Percentiles rank a stretch among this genome's conserved stretches.
Evolutionary conservation across 2,113 vertebrate genomes (phyloP).

Genomic region (Jaculus jaculus): DNA sequence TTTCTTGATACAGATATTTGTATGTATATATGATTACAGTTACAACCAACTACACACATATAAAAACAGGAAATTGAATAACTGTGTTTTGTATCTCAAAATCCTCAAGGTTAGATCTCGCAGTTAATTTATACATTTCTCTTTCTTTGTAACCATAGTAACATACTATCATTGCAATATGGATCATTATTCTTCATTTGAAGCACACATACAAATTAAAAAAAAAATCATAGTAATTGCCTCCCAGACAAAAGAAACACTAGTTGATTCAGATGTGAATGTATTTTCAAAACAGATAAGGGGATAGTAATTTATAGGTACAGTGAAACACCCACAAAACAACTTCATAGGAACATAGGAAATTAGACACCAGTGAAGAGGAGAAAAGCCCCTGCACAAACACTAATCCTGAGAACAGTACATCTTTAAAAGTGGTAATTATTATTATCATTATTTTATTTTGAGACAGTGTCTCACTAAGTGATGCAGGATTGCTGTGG

Average conservation of each 20-base stretch:
- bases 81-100: neutral
- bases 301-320: neutral
- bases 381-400: neutral
- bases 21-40: neutral
- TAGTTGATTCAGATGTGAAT: neutral
- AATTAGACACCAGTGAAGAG: constrained; percentile 11
- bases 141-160: neutral
- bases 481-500: neutral
- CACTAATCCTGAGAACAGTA: neutral
- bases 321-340: neutral
- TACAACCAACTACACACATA: neutral
- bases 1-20: neutral
- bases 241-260: constrained; percentile 7
- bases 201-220: neutral
- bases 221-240: neutral
- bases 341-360: neutral
- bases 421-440: neutral
- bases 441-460: neutral
- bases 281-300: neutral
- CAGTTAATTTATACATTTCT: neutral
- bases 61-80: neutral
- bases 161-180: neutral
- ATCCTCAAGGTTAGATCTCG: neutral
- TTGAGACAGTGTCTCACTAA: neutral
- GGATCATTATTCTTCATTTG: neutral